A percentile compares a stretch with the other conserved stretches of the same genome.
Conservation (phyloP, 2,113 vertebrate genomes). For the Ammodytes marinus region DNA sequence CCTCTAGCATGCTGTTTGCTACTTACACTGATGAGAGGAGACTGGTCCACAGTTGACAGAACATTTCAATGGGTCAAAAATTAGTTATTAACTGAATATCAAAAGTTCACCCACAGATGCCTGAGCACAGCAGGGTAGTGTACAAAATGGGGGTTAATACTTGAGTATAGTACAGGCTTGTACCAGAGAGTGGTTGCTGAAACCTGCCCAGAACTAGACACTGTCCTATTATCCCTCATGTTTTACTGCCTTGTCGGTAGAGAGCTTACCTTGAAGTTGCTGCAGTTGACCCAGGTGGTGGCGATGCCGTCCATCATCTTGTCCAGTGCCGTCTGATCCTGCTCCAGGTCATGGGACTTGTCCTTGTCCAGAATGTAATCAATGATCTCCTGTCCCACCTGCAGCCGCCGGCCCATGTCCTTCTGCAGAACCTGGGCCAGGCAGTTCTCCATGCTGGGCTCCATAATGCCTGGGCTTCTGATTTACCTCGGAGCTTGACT, state of each 20-base stretch:
- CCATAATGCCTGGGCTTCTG: constrained; percentile 85
- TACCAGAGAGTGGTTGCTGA: neutral
- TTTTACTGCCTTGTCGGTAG: neutral
- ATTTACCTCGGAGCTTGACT: neutral
- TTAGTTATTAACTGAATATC: neutral
- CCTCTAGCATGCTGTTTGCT: neutral
- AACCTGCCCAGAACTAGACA: neutral
- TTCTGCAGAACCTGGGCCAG: constrained; percentile 95
- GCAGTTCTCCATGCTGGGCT: constrained; percentile 95
- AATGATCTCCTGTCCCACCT: constrained; percentile 96
- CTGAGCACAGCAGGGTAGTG: neutral
- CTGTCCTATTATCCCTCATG: neutral
- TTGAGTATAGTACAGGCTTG: neutral
- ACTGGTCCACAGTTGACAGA: neutral
- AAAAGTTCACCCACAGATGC: neutral
- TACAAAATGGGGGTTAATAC: neutral
- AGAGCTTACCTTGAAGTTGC: constrained; percentile 96
- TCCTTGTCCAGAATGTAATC: constrained; percentile 94
- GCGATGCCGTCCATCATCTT: constrained; percentile 97
- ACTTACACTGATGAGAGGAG: neutral
- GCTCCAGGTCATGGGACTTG: constrained; percentile 95
- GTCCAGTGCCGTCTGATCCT: constrained; percentile 96
- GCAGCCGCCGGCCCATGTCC: constrained; percentile 94
- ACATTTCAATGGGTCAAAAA: neutral
- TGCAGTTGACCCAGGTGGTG: constrained; percentile 98